phyloP scores from a whole-genome alignment of 2,113 vertebrate species.

The Chamaea fasciata region DNA sequence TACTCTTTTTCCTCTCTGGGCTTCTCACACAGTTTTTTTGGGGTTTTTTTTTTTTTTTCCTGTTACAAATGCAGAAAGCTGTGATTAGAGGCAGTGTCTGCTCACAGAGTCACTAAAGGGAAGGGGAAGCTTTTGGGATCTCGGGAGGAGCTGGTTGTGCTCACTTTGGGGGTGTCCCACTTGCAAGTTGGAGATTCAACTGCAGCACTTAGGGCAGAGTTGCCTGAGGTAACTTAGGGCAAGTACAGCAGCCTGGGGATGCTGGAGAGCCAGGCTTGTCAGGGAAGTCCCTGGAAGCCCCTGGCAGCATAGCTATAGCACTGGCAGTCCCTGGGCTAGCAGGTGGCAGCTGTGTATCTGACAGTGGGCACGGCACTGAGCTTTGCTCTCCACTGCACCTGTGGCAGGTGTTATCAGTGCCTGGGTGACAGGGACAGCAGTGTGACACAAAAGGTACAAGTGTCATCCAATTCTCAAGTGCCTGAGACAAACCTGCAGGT shows the following conservation, averaged over 20 bases:
- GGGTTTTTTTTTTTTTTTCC: not conserved
- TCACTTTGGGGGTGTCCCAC: not conserved
- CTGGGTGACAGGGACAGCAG: not conserved
- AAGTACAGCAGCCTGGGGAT: fast-evolving
- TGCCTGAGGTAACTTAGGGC: not conserved
- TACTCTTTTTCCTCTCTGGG: not conserved
- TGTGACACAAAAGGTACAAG: not conserved
- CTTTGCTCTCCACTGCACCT: not conserved
- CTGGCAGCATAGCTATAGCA: not conserved
- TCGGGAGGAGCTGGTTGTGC: not conserved
- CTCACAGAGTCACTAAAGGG: not conserved
- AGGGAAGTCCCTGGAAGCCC: not conserved
- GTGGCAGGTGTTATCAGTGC: not conserved
- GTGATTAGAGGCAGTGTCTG: not conserved
- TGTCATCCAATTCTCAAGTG: not conserved
- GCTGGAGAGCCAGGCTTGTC: not conserved
- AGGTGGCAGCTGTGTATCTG: not conserved
- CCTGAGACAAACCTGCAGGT: not conserved
- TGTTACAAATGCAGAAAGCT: not conserved
- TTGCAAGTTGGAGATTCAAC: not conserved
- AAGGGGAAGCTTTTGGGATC: not conserved
- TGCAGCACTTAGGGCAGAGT: not conserved
- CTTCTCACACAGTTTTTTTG: not conserved
- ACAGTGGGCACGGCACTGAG: not conserved
- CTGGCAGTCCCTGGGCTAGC: not conserved